Percentiles rank a stretch among this genome's conserved stretches.
Evolutionary conservation across 2,888 invertebrate species (phyloP).

Genomic region (Leuctra nigra): DNA sequence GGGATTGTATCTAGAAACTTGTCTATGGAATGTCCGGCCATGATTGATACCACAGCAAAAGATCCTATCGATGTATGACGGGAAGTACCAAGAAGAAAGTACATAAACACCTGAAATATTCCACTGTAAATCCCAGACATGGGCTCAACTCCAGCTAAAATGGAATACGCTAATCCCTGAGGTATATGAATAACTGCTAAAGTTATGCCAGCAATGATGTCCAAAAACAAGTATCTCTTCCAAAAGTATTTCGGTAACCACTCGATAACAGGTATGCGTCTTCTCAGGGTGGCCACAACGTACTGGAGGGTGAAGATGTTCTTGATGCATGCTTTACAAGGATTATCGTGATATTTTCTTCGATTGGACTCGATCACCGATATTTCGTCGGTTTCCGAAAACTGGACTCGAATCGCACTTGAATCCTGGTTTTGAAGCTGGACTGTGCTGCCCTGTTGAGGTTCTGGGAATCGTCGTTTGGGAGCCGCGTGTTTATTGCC

Average conservation of each 20-base stretch:
- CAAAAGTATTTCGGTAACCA: slow-evolving; percentile 33
- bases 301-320: neutral
- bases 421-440: too few species aligned
- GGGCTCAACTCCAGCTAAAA: slow-evolving; percentile 65
- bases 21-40: slow-evolving; percentile 57
- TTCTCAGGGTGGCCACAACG: neutral
- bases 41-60: slow-evolving; percentile 81
- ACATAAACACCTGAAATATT: slow-evolving; percentile 83
- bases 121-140: slow-evolving; percentile 80
- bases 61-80: slow-evolving; percentile 84
- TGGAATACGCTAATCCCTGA: slow-evolving; percentile 77
- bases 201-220: slow-evolving; percentile 76
- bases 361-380: neutral
- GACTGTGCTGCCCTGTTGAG: too few species aligned
- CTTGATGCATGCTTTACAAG: neutral
- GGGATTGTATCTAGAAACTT: neutral
- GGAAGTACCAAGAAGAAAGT: slow-evolving; percentile 81
- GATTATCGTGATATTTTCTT: neutral
- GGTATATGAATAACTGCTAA: slow-evolving; percentile 89
- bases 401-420: too few species aligned
- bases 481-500: too few species aligned
- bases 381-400: neutral
- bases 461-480: too few species aligned
- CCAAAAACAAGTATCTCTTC: slow-evolving; percentile 57
- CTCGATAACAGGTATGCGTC: too few species aligned